phyloP scores from a whole-genome alignment of 2,113 vertebrate species.

The Chiloscyllium plagiosum region DNA sequence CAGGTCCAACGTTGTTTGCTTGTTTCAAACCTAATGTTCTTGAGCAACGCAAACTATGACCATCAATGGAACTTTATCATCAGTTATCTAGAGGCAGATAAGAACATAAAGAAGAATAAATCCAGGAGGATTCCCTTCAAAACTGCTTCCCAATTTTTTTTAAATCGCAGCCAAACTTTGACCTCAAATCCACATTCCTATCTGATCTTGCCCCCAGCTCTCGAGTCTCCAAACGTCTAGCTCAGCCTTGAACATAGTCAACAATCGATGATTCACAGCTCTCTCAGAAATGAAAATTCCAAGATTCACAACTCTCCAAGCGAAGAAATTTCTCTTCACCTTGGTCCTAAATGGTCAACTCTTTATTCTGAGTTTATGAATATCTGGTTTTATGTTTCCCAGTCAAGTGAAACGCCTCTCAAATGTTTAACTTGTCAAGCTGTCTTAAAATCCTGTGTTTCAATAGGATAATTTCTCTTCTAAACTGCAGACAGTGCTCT shows the following conservation, averaged over 20 bases:
- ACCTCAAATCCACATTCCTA: neutral
- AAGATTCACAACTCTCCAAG: neutral
- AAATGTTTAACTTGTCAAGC: too few species aligned
- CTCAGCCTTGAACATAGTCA: neutral
- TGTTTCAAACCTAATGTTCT: neutral
- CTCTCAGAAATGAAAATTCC: neutral
- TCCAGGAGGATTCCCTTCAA: neutral
- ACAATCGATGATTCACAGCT: neutral
- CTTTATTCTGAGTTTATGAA: too few species aligned
- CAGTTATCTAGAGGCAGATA: neutral
- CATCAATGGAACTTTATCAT: neutral
- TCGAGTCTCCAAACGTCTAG: neutral
- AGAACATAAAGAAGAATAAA: neutral
- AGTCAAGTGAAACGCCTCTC: too few species aligned
- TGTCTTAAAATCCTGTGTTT: too few species aligned
- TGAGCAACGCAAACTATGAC: neutral
- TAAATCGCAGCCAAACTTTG: neutral
- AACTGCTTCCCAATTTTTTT: neutral
- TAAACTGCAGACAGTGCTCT: too few species aligned
- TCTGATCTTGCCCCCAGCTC: neutral
- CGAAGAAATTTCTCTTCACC: neutral
- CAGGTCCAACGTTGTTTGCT: neutral
- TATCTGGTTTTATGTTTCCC: too few species aligned
- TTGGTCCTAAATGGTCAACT: neutral
- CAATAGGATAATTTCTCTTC: too few species aligned